phyloP scores from a whole-genome alignment of 1,140 invertebrate genomes.

The Limonius californicus region DNA sequence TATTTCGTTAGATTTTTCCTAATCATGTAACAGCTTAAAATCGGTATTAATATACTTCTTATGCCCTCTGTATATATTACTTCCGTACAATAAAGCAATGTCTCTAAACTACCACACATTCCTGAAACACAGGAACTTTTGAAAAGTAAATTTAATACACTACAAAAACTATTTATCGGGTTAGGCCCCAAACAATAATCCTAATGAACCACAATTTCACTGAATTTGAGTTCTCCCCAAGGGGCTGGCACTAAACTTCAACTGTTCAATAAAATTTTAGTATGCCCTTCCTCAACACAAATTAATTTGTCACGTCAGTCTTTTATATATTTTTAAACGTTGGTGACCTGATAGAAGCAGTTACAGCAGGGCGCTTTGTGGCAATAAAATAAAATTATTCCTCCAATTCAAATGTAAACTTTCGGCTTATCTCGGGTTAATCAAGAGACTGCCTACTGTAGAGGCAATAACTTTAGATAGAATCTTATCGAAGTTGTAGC shows the following conservation, averaged over 20 bases:
- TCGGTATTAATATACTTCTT: too few species aligned
- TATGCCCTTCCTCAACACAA: background rate
- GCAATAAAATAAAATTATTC: constrained; percentile 13
- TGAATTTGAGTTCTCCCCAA: background rate
- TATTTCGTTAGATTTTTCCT: too few species aligned
- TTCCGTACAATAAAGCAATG: too few species aligned
- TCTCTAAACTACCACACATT: too few species aligned
- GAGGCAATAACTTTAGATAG: constrained; percentile 9
- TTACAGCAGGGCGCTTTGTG: constrained; percentile 3
- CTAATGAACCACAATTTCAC: too few species aligned
- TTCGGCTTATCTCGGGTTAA: constrained; percentile 6
- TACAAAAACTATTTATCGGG: too few species aligned
- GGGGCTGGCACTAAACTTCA: background rate
- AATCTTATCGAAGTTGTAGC: constrained; percentile 7
- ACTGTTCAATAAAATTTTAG: constrained; percentile 5
- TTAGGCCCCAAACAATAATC: too few species aligned
- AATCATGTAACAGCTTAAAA: too few species aligned
- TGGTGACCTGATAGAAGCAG: background rate
- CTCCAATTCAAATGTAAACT: constrained; percentile 14
- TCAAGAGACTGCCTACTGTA: constrained; percentile 7
- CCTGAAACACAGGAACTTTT: too few species aligned
- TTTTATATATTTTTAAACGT: constrained; percentile 9
- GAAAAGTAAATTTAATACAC: too few species aligned
- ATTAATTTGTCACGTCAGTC: constrained; percentile 10
- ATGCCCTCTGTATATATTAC: too few species aligned